Evolutionary conservation across 1,140 invertebrate species (phyloP).

Genomic region (Pseudomyrmex flavicornis): DNA sequence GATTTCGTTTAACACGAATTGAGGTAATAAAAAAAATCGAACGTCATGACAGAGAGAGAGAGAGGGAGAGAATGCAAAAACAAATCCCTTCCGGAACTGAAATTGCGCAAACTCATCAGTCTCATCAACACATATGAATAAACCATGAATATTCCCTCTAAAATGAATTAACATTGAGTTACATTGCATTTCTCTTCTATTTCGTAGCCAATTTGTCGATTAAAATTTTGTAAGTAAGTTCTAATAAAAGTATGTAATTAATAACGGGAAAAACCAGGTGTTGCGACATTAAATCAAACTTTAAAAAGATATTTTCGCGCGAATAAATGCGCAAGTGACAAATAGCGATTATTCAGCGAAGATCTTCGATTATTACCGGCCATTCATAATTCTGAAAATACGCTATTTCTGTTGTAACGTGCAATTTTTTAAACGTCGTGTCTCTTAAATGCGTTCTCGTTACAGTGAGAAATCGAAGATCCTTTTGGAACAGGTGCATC

Average conservation of each 20-base stretch:
- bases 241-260: no score
- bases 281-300: slow-evolving; percentile 10
- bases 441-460: background rate
- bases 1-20: slow-evolving; percentile 54
- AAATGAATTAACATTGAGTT: no score
- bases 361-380: slow-evolving; percentile 32
- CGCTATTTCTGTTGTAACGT: background rate
- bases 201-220: background rate
- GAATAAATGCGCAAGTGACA: slow-evolving; percentile 1
- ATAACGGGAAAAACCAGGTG: background rate
- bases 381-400: slow-evolving; percentile 1
- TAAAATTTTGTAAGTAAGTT: background rate
- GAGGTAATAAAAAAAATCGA: slow-evolving; percentile 33
- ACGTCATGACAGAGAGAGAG: background rate
- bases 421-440: slow-evolving; percentile 41
- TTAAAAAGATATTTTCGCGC: background rate
- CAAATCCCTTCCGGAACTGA: slow-evolving; percentile 31
- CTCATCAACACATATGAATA: background rate
- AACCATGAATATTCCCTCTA: background rate
- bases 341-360: slow-evolving; percentile 33
- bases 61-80: background rate
- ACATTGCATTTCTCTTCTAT: background rate
- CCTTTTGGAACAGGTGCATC: slow-evolving; percentile 21
- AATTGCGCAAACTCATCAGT: slow-evolving; percentile 55
- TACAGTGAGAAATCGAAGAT: background rate